These are phyloP conservation scores for Bos javanicus DNA, from an alignment of 2,113 vertebrate genomes.

Conservation along the genomic window DNA sequence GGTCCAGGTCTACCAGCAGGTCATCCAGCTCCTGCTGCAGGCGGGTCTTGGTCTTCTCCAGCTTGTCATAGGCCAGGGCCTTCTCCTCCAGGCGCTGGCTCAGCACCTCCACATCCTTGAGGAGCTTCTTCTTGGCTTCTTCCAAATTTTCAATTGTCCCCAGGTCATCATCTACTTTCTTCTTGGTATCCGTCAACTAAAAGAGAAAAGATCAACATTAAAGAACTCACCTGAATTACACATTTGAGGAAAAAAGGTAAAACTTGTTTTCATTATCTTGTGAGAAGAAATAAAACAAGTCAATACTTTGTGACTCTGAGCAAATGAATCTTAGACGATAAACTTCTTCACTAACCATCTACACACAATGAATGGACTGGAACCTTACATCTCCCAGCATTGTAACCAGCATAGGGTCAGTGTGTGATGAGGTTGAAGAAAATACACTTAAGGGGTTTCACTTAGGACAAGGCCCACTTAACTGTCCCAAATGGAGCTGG, in stretches of 20 bases:
- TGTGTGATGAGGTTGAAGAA: not conserved
- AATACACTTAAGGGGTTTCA: not conserved
- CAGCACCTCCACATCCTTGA: conserved; percentile 92
- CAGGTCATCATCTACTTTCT: conserved; percentile 95
- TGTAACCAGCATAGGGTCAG: not conserved
- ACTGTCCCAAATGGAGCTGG: not conserved
- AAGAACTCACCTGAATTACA: not conserved
- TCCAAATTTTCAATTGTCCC: conserved; percentile 93
- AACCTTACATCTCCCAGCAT: not conserved
- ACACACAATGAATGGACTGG: not conserved
- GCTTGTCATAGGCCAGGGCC: conserved; percentile 91
- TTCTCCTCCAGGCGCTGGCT: conserved; percentile 95
- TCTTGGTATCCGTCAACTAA: conserved; percentile 93
- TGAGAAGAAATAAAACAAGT: not conserved
- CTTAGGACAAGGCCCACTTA: conserved; percentile 29
- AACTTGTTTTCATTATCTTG: not conserved
- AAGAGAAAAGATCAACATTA: not conserved
- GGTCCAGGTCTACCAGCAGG: conserved; percentile 94
- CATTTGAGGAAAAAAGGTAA: not conserved
- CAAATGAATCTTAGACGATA: not conserved
- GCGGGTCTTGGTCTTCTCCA: conserved; percentile 98
- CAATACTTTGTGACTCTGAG: not conserved
- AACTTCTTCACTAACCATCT: not conserved
- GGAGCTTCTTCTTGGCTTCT: conserved; percentile 92
- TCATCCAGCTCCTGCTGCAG: conserved; percentile 98